Conservation (phyloP, 2,888 invertebrate species). For the Andrena marginata region DNA sequence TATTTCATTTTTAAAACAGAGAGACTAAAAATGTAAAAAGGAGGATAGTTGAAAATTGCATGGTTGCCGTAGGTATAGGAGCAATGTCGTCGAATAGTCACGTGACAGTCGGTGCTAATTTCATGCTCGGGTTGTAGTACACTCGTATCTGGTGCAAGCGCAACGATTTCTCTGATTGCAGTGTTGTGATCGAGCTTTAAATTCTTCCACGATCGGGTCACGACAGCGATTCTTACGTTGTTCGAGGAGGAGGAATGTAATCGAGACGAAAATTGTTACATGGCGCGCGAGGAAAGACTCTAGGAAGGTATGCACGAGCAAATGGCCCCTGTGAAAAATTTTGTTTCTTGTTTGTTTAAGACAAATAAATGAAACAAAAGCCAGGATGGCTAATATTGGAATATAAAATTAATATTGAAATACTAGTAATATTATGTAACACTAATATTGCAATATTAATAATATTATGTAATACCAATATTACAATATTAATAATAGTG, state of each 20-base stretch:
- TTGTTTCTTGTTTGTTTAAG: too few relatives aligned
- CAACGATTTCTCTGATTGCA: conserved; percentile 5
- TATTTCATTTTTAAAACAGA: too few relatives aligned
- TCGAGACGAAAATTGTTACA: neutral
- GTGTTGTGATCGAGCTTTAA: neutral
- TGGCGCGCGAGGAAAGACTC: neutral
- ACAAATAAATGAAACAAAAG: too few relatives aligned
- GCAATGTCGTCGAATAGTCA: conserved; percentile 1
- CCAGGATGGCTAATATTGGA: too few relatives aligned
- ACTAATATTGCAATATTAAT: too few relatives aligned
- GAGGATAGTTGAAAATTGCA: neutral
- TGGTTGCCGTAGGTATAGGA: neutral
- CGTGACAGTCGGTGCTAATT: conserved; percentile 17
- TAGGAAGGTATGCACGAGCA: neutral
- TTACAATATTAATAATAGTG: too few relatives aligned
- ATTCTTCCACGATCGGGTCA: neutral
- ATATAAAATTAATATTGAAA: too few relatives aligned
- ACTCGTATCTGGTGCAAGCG: conserved; percentile 4
- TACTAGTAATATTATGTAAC: too few relatives aligned
- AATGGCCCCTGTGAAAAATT: too few relatives aligned
- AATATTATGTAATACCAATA: too few relatives aligned
- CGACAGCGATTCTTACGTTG: neutral
- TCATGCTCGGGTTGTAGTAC: neutral
- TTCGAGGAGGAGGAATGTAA: neutral
- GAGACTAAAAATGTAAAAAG: neutral